A percentile compares a stretch with the other conserved stretches of the same genome.
These are phyloP conservation scores for Sinhomidia bicolor DNA, from an alignment of 2,888 invertebrate genomes.

Conservation along the genomic window DNA sequence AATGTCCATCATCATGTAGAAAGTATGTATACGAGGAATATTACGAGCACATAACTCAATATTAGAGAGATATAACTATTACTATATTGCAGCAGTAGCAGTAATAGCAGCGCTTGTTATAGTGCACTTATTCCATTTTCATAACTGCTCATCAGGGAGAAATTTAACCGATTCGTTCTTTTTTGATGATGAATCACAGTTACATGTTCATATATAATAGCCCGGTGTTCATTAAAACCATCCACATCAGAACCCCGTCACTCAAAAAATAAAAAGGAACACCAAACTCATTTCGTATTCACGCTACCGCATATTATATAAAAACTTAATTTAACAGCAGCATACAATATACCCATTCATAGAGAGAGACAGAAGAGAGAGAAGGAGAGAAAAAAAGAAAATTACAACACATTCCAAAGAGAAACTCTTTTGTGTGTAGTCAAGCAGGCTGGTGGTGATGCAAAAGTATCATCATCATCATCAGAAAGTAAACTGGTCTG, in stretches of 20 bases:
- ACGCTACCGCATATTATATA: background rate
- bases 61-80: too few species aligned
- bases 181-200: background rate
- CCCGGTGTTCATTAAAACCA: background rate
- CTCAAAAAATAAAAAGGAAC: background rate
- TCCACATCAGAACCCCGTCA: background rate
- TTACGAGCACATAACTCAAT: constrained; percentile 31
- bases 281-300: background rate
- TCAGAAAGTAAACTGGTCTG: constrained; percentile 3
- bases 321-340: background rate
- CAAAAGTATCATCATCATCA: background rate
- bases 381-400: background rate
- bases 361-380: too few species aligned
- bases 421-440: background rate
- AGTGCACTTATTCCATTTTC: background rate
- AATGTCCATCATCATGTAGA: background rate
- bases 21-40: background rate
- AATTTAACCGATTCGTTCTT: background rate
- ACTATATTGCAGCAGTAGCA: too few species aligned
- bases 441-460: constrained; percentile 1
- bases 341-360: constrained; percentile 1
- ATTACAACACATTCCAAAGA: constrained; percentile 35
- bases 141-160: constrained; percentile 27
- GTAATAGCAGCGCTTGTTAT: background rate
- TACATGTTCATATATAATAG: too few species aligned